Evolutionary conservation across 1,140 invertebrate genomes (phyloP).

Genomic region (Cherax quadricarinatus): DNA sequence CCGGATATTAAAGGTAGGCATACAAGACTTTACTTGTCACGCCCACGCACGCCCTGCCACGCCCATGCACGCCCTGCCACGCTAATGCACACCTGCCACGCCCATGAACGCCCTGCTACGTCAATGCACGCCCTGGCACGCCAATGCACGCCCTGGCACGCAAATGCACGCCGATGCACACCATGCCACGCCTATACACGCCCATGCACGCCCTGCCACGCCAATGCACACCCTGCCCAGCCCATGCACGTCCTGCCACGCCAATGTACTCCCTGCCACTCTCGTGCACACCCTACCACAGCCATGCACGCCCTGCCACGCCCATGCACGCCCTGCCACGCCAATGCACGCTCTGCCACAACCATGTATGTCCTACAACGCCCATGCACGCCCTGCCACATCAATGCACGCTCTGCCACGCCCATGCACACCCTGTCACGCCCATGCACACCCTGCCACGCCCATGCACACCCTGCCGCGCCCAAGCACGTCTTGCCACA

Average conservation of each 20-base stretch:
- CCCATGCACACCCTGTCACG: too few relatives aligned
- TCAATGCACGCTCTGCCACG: too few relatives aligned
- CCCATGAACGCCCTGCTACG: too few relatives aligned
- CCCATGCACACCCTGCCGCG: neutral
- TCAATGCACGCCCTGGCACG: too few relatives aligned
- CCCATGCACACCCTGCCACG: neutral
- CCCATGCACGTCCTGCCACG: neutral
- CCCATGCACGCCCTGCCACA: neutral
- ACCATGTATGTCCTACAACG: neutral
- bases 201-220: too few relatives aligned
- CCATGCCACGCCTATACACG: neutral
- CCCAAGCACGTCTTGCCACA: neutral
- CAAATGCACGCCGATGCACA: too few relatives aligned
- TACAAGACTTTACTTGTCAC: neutral
- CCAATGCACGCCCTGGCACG: too few relatives aligned
- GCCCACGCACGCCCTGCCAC: neutral
- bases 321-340: too few relatives aligned
- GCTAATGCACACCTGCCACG: neutral
- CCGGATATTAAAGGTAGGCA: conserved; percentile 11
- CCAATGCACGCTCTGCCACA: too few relatives aligned
- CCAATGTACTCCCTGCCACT: neutral
- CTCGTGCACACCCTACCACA: too few relatives aligned
- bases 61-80: neutral
- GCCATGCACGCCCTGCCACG: too few relatives aligned
- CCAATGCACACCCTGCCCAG: too few relatives aligned